phyloP scores from a whole-genome alignment of 2,888 invertebrate genomes.

The Pachymerium ferrugineum region DNA sequence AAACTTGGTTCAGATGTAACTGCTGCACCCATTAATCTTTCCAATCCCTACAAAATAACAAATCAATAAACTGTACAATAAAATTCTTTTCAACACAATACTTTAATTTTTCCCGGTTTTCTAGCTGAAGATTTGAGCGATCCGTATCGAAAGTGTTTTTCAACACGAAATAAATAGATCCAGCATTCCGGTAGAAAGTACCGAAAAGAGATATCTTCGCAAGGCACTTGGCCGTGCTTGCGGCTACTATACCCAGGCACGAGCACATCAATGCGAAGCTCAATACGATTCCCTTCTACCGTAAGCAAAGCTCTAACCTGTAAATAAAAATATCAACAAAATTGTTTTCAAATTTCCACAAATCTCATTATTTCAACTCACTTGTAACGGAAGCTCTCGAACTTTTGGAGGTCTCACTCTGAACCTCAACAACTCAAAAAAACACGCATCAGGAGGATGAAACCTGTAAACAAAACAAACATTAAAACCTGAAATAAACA shows the following conservation, averaged over 20 bases:
- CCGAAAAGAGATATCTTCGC: constrained; percentile 92
- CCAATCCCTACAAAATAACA: constrained; percentile 61
- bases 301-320: constrained; percentile 40
- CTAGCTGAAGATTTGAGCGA: constrained; percentile 85
- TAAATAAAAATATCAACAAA: neutral
- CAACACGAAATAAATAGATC: constrained; percentile 98
- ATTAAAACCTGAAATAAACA: neutral
- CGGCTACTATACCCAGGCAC: constrained; percentile 96
- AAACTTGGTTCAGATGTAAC: constrained; percentile 84
- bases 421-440: constrained; percentile 93
- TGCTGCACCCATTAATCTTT: constrained; percentile 82
- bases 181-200: constrained; percentile 98
- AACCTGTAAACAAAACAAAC: constrained; percentile 57
- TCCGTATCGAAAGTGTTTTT: constrained; percentile 95
- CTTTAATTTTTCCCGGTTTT: constrained; percentile 56
- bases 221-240: constrained; percentile 90
- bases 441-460: constrained; percentile 95
- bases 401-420: constrained; percentile 91
- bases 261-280: constrained; percentile 87
- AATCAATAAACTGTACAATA: neutral
- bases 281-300: constrained; percentile 60
- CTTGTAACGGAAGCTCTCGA: constrained; percentile 91
- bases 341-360: neutral
- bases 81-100: neutral
- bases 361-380: constrained; percentile 54